Evolutionary conservation across 2,888 invertebrate genomes (phyloP).

Genomic region (Poecilobothrus nobilitatus): DNA sequence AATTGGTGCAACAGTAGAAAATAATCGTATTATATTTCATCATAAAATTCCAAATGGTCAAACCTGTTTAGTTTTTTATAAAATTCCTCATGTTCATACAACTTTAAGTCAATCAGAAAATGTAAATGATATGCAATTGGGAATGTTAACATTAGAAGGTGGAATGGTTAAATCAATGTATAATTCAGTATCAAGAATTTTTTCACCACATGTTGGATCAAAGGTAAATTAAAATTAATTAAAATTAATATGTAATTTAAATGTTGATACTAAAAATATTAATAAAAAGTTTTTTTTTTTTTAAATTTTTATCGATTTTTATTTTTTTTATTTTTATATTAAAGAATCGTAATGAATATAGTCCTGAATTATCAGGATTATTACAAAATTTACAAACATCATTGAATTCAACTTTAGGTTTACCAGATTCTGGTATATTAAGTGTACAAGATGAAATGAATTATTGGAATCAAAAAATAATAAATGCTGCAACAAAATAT

Average conservation of each 20-base stretch:
- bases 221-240: constrained; percentile 32
- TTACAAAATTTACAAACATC: constrained; percentile 42
- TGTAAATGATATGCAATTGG: constrained; percentile 30
- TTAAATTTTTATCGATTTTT: no score
- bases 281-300: no score
- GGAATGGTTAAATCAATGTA: constrained; percentile 46
- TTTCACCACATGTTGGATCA: constrained; percentile 39
- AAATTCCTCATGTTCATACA: constrained; percentile 40
- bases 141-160: constrained; percentile 44
- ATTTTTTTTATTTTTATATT: neutral
- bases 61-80: constrained; percentile 44
- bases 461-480: constrained; percentile 39
- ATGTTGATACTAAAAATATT: no score
- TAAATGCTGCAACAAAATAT: constrained; percentile 36
- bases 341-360: constrained; percentile 34
- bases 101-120: constrained; percentile 16
- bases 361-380: constrained; percentile 39
- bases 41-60: constrained; percentile 43
- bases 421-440: constrained; percentile 41
- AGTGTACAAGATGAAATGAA: constrained; percentile 41
- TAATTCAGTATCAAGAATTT: constrained; percentile 45
- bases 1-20: constrained; percentile 43
- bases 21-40: constrained; percentile 43
- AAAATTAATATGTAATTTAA: neutral
- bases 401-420: constrained; percentile 39